Evolutionary conservation across 2,888 invertebrate species (phyloP), one percentile per base, ranked within the genome.

Genomic region (Rotaria macrura): DNA sequence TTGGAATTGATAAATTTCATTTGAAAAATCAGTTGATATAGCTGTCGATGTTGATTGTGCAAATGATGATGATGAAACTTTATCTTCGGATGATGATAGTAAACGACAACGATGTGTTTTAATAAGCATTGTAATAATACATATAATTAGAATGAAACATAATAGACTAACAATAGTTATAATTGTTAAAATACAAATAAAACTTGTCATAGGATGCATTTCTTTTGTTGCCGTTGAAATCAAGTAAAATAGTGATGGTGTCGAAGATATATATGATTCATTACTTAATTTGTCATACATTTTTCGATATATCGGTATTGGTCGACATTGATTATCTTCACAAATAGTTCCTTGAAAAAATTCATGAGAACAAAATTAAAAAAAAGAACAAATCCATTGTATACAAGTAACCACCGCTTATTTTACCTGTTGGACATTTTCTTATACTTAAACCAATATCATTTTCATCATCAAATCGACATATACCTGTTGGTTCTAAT

Each of bases 401-500:
- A n/a, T 47, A 47, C 1, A 10, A 12, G 2, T 9, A 47, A 47
- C 10, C 10, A 7, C 10, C 2, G 10, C 1, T 52, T 52, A 52
- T 2, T 52, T 52, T n/a, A 79, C 79, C 79, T 79, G 79, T 79
- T 43, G 79, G 79, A 79, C 79, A 79, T 79, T 79, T 79, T 79
- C 43, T 9, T 43, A 79, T 79, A 65, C 20, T 65, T 34, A 20
- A 3, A 34, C 65, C 65, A 34, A 65, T 65, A 17, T 0, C 0
- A 34, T 65, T 17, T n/a, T 79, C 43, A 79, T 79, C 79, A n/a
- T 79, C 20, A 43, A 79, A 40, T 43, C 25, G 40, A 79, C 79
- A 79, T 43, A 4, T 25, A 7, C 43, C 40, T 12, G 40, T 43
- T 79, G 43, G 79, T 43, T 79, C 79, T 43, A 79, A 79, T 43